A percentile compares a stretch with the other conserved stretches of the same genome.
These are phyloP conservation scores for Epirrhoe alternata DNA, from an alignment of 2,888 invertebrate genomes.

Conservation along the genomic window DNA sequence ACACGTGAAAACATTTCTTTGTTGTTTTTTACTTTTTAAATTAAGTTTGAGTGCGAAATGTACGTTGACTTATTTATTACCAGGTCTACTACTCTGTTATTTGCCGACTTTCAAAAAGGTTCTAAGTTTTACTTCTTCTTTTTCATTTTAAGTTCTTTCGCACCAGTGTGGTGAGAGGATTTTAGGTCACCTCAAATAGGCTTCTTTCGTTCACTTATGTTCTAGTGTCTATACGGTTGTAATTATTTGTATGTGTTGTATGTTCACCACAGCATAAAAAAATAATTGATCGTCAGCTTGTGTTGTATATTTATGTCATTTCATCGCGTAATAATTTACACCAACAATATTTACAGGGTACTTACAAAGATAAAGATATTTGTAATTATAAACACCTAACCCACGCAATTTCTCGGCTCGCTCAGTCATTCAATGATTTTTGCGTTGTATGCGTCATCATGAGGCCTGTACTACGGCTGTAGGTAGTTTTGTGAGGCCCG, in stretches of 20 bases:
- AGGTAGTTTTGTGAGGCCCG: conserved; percentile 38
- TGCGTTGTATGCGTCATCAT: conserved; percentile 41
- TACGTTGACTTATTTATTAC: background rate
- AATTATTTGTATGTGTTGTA: no score
- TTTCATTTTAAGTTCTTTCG: no score
- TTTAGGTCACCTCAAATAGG: no score
- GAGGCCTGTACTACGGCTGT: conserved; percentile 41
- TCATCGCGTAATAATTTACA: no score
- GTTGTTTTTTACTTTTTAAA: background rate
- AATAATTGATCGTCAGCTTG: no score
- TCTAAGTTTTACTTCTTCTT: no score
- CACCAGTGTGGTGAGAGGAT: no score
- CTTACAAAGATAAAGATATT: conserved; percentile 4
- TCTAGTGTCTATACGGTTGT: no score
- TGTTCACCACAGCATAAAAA: no score
- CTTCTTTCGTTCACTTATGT: no score
- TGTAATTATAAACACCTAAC: conserved; percentile 18
- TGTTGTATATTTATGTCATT: no score
- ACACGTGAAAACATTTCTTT: conserved; percentile 14
- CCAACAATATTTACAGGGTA: conserved; percentile 11
- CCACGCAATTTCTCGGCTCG: conserved; percentile 30
- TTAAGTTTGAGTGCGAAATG: background rate
- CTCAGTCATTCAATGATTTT: conserved; percentile 27
- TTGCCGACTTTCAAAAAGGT: background rate
- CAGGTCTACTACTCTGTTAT: background rate